Evolutionary conservation across 2,797 vertebrate genomes (phyloP).

Genomic region (Coreius guichenoti): DNA sequence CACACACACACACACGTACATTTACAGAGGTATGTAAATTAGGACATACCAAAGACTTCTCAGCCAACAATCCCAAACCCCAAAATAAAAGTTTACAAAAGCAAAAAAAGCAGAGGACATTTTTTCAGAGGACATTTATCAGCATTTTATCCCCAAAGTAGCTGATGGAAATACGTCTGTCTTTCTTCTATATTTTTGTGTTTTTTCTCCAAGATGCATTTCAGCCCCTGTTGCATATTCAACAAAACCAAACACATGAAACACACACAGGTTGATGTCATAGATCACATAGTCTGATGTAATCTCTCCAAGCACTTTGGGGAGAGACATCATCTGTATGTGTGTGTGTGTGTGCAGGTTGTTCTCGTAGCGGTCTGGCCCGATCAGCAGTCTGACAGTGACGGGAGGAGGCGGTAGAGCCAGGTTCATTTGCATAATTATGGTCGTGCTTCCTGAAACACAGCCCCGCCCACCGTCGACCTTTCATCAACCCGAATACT

Average conservation of each 20-base stretch:
- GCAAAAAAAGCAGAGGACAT: not conserved
- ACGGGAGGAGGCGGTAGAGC: slow-evolving; percentile 68
- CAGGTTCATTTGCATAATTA: slow-evolving; percentile 86
- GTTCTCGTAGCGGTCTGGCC: slow-evolving; percentile 84
- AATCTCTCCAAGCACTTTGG: slow-evolving; percentile 18
- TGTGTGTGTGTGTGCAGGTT: slow-evolving; percentile 55
- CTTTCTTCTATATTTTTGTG: not conserved
- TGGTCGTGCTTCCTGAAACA: slow-evolving; percentile 83
- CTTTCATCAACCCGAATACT: slow-evolving; percentile 87
- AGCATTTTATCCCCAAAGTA: not conserved
- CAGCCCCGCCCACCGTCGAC: slow-evolving; percentile 84
- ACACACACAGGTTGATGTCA: slow-evolving; percentile 30
- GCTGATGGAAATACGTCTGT: not conserved
- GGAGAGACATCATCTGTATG: slow-evolving; percentile 11
- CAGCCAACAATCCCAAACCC: not conserved
- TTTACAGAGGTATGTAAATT: slow-evolving; percentile 16
- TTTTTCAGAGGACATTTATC: not conserved
- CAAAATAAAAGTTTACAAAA: not conserved
- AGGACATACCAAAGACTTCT: slow-evolving; percentile 9
- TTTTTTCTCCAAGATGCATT: not conserved
- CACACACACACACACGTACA: not conserved
- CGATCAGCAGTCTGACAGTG: slow-evolving; percentile 86
- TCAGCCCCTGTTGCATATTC: not conserved
- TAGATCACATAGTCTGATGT: slow-evolving; percentile 30
- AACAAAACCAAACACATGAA: not conserved